Evolutionary conservation across 2,888 invertebrate genomes (phyloP), one percentile per base, ranked within the genome.

Genomic region (Amiota mariae): DNA sequence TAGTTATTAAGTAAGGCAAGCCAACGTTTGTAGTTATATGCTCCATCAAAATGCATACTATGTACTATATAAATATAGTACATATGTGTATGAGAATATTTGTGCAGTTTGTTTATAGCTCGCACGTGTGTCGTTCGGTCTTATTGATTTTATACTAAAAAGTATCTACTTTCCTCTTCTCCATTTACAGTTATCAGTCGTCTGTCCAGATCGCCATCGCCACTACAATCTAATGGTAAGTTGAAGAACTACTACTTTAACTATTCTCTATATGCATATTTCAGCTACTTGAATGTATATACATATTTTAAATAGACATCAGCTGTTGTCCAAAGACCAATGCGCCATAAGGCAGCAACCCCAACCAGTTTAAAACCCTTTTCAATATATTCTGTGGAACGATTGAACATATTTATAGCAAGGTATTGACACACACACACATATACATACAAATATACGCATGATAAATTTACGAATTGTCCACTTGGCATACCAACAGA

Each of bases 161-260:
- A 66, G 70, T 73, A 72, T 57, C 13, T 72, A 67, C 70, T 36
- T 72, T 56, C 54, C 48, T 73, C 71, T 67, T 51, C n/a, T 64
- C 24, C 68, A 73, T 73, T 86, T 88, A 24, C 87, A 90, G 89
- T 89, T 83, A 89, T 90, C 90, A 94, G 91, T 88, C 91, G 92
- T 82, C 90, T 94, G 88, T 94, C 95, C 88, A 94, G 95, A 90
- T 94, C 95, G 83, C 95, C 95, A 78, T 94, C 94, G 86, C 95
- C 95, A 86, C 94, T 95, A 81, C 93, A 93, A 88, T 94, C 94
- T 85, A 92, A 93, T 88, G 94, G 94, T 94, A 90, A 91, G 94
- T 91, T 76, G 24, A 24, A 24, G 36, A 36, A 36, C 4, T 6
- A 36, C 3, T 36, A 36, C 36, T 36, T 36, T 70, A 24, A 56